A percentile compares a stretch with the other conserved stretches of the same genome.
Evolutionary conservation across 2,888 invertebrate genomes (phyloP).

Genomic region (Acanthosoma haemorrhoidale): DNA sequence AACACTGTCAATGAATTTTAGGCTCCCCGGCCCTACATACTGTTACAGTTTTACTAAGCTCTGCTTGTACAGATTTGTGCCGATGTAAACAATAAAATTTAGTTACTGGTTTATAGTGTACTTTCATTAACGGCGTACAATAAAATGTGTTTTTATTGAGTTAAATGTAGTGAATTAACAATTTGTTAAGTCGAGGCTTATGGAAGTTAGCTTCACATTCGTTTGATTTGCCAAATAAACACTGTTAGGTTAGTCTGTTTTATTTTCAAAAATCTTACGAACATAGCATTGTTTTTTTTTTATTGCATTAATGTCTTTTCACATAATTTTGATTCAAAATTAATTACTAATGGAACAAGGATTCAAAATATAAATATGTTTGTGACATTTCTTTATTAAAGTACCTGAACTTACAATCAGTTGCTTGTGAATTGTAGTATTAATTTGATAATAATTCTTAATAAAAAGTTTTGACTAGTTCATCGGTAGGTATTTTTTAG

Average conservation of each 20-base stretch:
- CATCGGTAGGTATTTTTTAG: too few relatives aligned
- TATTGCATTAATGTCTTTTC: too few relatives aligned
- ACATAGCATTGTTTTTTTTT: neutral
- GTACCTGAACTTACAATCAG: too few relatives aligned
- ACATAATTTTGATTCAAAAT: too few relatives aligned
- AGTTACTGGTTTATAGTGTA: neutral
- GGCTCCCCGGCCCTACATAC: too few relatives aligned
- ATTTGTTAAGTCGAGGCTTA: neutral
- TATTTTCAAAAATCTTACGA: neutral
- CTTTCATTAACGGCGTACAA: neutral
- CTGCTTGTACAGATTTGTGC: neutral
- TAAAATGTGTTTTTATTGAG: neutral
- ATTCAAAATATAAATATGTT: too few relatives aligned
- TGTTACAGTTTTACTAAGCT: neutral
- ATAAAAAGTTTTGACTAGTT: too few relatives aligned
- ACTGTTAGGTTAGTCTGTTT: neutral
- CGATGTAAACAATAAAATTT: slow-evolving; percentile 11
- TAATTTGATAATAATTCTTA: too few relatives aligned
- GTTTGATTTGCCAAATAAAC: neutral
- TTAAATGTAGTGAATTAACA: neutral
- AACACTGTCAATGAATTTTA: too few relatives aligned
- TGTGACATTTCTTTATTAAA: too few relatives aligned
- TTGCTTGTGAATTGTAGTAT: too few relatives aligned
- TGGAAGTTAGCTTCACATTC: neutral
- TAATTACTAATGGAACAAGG: too few relatives aligned